Conservation (phyloP, 2,888 invertebrate species). For the Drosophila paranaensis region DNA sequence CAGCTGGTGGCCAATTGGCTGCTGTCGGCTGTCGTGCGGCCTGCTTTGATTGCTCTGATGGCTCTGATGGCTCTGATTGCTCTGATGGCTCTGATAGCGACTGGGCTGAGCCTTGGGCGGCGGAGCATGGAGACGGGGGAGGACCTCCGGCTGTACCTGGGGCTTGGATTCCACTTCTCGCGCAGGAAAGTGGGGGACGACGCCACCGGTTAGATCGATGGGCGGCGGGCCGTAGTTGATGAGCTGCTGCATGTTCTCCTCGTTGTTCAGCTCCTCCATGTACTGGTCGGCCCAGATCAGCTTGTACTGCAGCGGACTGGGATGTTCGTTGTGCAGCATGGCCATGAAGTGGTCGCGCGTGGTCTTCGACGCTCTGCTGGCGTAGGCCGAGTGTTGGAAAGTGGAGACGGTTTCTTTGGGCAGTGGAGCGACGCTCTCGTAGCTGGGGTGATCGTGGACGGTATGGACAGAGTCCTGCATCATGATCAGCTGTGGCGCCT, state of each 20-base stretch:
- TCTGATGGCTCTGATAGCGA: not conserved
- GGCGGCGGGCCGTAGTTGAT: not conserved
- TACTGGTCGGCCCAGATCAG: conserved; percentile 26
- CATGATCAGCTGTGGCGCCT: conserved; percentile 33
- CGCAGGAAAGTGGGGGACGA: not conserved
- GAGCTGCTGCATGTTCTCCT: conserved; percentile 1
- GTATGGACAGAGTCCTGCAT: conserved; percentile 39
- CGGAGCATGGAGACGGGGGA: not conserved
- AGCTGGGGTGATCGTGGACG: no score
- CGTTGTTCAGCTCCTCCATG: not conserved
- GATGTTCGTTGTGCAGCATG: conserved; percentile 23
- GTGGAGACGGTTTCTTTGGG: conserved; percentile 17
- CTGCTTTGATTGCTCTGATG: not conserved
- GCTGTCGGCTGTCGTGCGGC: no score
- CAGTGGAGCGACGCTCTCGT: not conserved
- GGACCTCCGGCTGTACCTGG: not conserved
- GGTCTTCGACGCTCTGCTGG: conserved; percentile 7
- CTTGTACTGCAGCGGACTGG: conserved; percentile 32
- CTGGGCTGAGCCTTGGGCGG: not conserved
- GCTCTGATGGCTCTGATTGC: not conserved
- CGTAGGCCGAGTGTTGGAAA: conserved; percentile 14
- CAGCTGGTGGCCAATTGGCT: not conserved
- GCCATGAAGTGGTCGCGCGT: conserved; percentile 45
- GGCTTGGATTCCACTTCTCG: not conserved
- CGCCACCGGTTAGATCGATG: not conserved